Evolutionary conservation across 2,113 vertebrate genomes (phyloP), one percentile per base, ranked within the genome.

Genomic region (Grammomys dolichurus): DNA sequence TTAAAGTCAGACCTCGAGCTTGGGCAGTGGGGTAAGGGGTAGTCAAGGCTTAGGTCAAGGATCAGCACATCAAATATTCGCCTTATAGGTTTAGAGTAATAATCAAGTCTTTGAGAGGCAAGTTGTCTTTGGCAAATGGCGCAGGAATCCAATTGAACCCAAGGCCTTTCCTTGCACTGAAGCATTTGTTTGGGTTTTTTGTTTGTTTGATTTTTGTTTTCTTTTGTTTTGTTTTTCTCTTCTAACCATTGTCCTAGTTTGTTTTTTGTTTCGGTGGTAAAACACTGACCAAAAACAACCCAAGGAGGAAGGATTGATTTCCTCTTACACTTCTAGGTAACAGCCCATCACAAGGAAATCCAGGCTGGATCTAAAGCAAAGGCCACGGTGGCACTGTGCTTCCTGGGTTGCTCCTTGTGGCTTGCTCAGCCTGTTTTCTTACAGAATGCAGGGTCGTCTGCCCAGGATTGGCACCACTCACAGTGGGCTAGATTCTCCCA

Each of bases 71-170:
- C 2, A 85, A 89, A 56, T 69, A 11, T 70, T 96, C 96, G 82
- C 72, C 96, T 97, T 91, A 9, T 97, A 56, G 86, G 93, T 96
- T 86, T 54, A 20, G 96, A 90, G 93, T 87, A 95, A 26, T 91
- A 69, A 93, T 97, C 97, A 89, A 36, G 80, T 94, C 98, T 98
- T 97, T 96, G 80, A 97, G 84, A 97, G 96, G 94, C 87, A 95
- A 97, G 98, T 87, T 96, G 33, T 91, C 89, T 95, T 92, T 92
- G 95, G 48, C 1, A 28, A 97, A 88, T 95, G 78, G 97, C 33
- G 51, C 69, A 97, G 76, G 85, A 97, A 94, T 94, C 51, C 81
- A 72, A 60, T 90, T 91, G 69, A 91, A 97, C 92, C 48, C 1
- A 4, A 91, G 60, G 87, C 76, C 60, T 78, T 93, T 92, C 43